Conservation (phyloP, 2,888 invertebrate genomes). For the Lepidonotus clava region DNA sequence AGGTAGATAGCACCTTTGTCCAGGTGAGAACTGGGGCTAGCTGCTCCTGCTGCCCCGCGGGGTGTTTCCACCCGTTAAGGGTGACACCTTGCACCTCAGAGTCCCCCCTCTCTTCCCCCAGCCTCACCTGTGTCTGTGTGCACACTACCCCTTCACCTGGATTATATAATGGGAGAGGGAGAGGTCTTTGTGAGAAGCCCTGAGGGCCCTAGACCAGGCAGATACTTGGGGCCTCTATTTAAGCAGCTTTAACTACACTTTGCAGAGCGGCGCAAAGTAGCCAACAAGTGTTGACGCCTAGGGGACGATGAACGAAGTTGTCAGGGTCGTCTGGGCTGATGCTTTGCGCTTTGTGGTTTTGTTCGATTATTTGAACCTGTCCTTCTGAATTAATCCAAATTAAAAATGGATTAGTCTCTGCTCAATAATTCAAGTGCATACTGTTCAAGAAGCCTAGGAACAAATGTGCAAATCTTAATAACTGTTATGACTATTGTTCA, state of each 20-base stretch:
- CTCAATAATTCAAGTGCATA: no score
- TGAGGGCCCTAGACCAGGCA: background rate
- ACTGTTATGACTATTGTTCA: no score
- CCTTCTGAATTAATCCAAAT: no score
- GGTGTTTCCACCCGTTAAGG: background rate
- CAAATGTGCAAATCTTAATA: no score
- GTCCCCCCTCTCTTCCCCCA: background rate
- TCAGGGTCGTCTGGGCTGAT: no score
- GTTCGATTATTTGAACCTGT: no score
- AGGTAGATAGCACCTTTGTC: background rate
- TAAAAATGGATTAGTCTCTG: no score
- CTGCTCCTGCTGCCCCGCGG: no score
- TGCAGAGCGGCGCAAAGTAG: background rate
- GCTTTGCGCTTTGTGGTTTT: slow-evolving; percentile 11
- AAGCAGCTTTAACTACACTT: slow-evolving; percentile 11
- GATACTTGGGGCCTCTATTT: slow-evolving; percentile 19
- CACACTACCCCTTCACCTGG: background rate
- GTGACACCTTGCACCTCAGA: background rate
- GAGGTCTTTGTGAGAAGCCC: background rate
- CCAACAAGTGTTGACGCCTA: slow-evolving; percentile 13
- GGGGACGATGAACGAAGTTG: background rate
- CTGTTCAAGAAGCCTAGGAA: no score
- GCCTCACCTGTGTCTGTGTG: background rate
- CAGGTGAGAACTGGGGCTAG: background rate
- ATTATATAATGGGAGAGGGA: slow-evolving; percentile 2